These are phyloP conservation scores for Proales similis DNA, from an alignment of 1,140 invertebrate species.

Conservation along the genomic window DNA sequence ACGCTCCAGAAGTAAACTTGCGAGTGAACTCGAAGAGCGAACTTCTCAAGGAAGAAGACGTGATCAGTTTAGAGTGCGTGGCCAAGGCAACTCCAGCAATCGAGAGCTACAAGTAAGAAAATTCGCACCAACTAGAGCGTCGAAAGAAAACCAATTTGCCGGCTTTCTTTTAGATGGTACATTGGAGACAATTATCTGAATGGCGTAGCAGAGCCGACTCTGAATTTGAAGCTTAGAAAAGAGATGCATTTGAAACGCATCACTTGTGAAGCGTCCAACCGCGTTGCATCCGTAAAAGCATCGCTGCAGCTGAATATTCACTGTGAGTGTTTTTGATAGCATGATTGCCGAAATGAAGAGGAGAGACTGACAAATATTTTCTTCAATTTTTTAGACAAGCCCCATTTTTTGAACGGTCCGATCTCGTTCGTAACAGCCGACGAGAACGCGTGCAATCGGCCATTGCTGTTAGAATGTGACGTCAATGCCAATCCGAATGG, in stretches of 20 bases:
- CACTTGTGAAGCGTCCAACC: conserved; percentile 33
- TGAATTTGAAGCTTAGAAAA: conserved; percentile 24
- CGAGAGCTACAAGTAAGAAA: conserved; percentile 23
- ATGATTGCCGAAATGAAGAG: neutral
- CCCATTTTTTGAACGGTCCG: conserved; percentile 8
- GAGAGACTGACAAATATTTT: neutral
- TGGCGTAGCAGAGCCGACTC: conserved; percentile 18
- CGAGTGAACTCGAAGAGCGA: neutral
- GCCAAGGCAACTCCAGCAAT: conserved; percentile 34
- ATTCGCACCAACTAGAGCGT: too few relatives aligned
- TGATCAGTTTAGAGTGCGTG: conserved; percentile 9
- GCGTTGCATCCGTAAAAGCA: conserved; percentile 31
- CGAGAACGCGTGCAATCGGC: conserved; percentile 17
- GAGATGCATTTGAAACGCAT: conserved; percentile 35
- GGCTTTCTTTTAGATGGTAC: conserved; percentile 20
- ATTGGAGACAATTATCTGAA: conserved; percentile 34
- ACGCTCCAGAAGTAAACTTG: conserved; percentile 35
- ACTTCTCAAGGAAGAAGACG: conserved; percentile 31
- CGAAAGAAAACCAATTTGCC: too few relatives aligned
- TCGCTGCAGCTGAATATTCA: conserved; percentile 25
- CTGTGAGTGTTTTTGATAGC: conserved; percentile 4
- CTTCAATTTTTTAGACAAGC: conserved; percentile 5
- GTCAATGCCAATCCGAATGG: conserved; percentile 18
- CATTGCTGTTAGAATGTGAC: conserved; percentile 24
- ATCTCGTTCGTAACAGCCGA: conserved; percentile 4